These are phyloP conservation scores for Pristionchus entomophagus DNA, from an alignment of 2,888 invertebrate genomes.

Conservation along the genomic window DNA sequence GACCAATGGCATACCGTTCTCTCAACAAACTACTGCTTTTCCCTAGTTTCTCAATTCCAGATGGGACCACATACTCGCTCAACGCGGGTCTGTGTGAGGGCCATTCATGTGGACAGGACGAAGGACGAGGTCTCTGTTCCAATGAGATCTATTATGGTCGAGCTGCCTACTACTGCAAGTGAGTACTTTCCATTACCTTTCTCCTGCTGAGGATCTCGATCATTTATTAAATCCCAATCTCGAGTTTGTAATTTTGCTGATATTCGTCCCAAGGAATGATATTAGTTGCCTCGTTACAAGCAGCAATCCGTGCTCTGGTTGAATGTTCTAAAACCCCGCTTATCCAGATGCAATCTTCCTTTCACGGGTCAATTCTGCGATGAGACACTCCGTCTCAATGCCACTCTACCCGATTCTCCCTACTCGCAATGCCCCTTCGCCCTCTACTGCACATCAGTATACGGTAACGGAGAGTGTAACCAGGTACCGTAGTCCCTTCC, in stretches of 20 bases:
- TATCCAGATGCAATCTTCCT: conserved; percentile 23
- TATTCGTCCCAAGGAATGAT: background rate
- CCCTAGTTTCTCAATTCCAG: background rate
- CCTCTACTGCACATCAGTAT: conserved; percentile 6
- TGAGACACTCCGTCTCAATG: conserved; percentile 12
- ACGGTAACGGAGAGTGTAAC: conserved; percentile 23
- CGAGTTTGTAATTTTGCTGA: background rate
- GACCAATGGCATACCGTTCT: too few relatives aligned
- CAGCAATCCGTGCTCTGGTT: too few relatives aligned
- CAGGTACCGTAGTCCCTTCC: background rate
- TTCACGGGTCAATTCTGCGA: conserved; percentile 30
- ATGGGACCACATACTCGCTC: conserved; percentile 13
- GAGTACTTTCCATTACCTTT: background rate
- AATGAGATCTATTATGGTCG: background rate
- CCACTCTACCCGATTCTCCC: background rate
- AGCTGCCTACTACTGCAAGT: conserved; percentile 13
- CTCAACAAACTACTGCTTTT: too few relatives aligned
- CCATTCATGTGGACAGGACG: background rate
- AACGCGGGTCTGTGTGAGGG: conserved; percentile 8
- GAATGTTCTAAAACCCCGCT: too few relatives aligned
- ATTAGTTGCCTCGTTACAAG: background rate
- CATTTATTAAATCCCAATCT: too few relatives aligned
- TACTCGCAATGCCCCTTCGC: conserved; percentile 5
- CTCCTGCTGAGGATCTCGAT: background rate
- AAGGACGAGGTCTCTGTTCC: background rate